These are phyloP conservation scores for Hydrocynus forskahlii DNA, from an alignment of 2,797 vertebrate genomes.

Conservation along the genomic window DNA sequence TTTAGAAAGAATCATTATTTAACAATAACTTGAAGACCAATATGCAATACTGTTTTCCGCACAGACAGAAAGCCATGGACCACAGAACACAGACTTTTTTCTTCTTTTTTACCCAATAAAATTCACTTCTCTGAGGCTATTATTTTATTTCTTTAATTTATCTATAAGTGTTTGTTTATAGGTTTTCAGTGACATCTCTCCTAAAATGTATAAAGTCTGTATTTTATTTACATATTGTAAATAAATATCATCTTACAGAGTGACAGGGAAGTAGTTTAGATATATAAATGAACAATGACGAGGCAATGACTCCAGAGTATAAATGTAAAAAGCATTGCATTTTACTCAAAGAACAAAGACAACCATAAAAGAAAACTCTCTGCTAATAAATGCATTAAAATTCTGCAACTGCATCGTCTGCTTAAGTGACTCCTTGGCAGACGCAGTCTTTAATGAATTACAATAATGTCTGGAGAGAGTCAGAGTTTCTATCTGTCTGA, in stretches of 20 bases:
- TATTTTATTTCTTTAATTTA: too few species aligned
- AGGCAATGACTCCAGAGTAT: constrained; percentile 1
- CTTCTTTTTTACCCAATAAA: neutral
- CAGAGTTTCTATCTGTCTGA: constrained; percentile 43
- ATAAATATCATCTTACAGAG: neutral
- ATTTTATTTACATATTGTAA: too few species aligned
- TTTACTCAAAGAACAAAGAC: constrained; percentile 64
- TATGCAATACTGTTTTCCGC: neutral
- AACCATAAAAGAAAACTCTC: constrained; percentile 64
- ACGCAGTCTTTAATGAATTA: constrained; percentile 61
- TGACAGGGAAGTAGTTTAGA: constrained; percentile 3
- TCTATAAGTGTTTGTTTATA: too few species aligned
- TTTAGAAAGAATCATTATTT: too few species aligned
- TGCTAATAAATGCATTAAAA: constrained; percentile 69
- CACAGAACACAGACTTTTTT: too few species aligned
- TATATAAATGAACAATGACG: constrained; percentile 6
- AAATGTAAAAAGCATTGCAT: constrained; percentile 65
- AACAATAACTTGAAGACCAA: too few species aligned
- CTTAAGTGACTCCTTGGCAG: constrained; percentile 76
- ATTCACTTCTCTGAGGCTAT: too few species aligned
- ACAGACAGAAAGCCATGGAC: too few species aligned
- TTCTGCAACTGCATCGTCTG: constrained; percentile 64
- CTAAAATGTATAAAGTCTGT: too few species aligned
- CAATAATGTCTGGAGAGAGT: constrained; percentile 45
- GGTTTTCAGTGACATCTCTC: too few species aligned